These are phyloP conservation scores for Aquatica leii DNA, from an alignment of 2,888 invertebrate genomes.

Conservation along the genomic window DNA sequence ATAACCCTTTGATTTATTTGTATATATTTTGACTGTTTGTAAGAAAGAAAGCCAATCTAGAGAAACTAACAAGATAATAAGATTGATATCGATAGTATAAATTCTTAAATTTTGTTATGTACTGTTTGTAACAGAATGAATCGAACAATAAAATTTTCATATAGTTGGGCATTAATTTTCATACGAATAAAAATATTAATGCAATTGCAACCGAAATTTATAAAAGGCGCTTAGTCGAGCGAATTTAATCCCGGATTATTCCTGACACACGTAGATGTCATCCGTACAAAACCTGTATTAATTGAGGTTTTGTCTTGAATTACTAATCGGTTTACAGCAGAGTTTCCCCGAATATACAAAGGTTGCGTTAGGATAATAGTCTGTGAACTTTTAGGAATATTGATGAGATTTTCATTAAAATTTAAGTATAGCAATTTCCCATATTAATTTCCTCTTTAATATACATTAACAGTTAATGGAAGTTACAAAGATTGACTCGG, in stretches of 20 bases:
- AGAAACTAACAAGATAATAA: no score
- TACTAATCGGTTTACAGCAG: constrained; percentile 31
- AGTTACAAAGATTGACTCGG: constrained; percentile 34
- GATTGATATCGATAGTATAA: no score
- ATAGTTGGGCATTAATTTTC: no score
- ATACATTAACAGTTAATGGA: constrained; percentile 29
- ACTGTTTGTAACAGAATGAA: no score
- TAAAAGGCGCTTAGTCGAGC: constrained; percentile 25
- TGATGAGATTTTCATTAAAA: constrained; percentile 1
- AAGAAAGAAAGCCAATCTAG: no score
- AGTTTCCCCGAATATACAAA: constrained; percentile 11
- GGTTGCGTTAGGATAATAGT: constrained; percentile 5
- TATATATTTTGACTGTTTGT: no score
- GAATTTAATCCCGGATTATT: constrained; percentile 34
- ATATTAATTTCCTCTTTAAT: constrained; percentile 27
- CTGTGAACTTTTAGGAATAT: constrained; percentile 4
- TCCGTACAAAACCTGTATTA: constrained; percentile 30
- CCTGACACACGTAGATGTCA: constrained; percentile 35
- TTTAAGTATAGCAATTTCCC: constrained; percentile 9
- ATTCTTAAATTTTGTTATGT: no score
- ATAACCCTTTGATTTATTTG: no score
- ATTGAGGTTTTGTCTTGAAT: constrained; percentile 38
- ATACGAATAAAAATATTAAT: not conserved
- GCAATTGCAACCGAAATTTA: constrained; percentile 17
- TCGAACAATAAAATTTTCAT: no score